Evolutionary conservation across 2,113 vertebrate genomes (phyloP), one percentile per base, ranked within the genome.

Genomic region (Miniopterus natalensis): DNA sequence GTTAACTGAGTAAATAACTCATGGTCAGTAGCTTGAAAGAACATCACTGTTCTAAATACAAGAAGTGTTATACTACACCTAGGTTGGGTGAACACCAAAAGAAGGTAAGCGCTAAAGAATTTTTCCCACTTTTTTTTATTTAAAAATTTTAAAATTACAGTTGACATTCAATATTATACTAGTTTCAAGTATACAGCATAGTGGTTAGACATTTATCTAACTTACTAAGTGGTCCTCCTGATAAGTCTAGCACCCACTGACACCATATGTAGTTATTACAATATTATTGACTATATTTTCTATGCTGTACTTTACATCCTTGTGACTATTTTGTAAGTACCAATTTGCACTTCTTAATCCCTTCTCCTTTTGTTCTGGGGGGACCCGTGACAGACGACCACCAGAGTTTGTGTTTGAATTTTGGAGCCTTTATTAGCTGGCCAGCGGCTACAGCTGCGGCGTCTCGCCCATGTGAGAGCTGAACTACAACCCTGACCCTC

Each of bases 61-160:
- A 36, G 2, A 61, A 71, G 18, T 78, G 47, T 68, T 55, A 55
- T 66, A 74, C 27, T n/a, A 90, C 25, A 5, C 14, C 29, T 20
- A 49, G 36, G 70, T 45, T 66, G 42, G 51, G 17, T 87, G 47
- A 61, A 55, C 21, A 92, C 77, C 59, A 49, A 87, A 95, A 87
- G n/a, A 18, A 77, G 29, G 42, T 63, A 80, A 57, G 21, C 83
- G 36, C 36, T 74, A 74, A 83, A 80, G 51, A 45, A 87, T 42
- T 75, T 87, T 90, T 79, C 55, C 5, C 31, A 71, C 18, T 93
- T 88, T 27, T 86, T 42, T 92, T 73, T 14, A 73, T 45, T 73
- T 45, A 13, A 25, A 71, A 45, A 7, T 7, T 45, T 45, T 7
- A 70, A 59, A 25, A 45, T 42, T 73, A 45, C 12, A 73, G 42